Evolutionary conservation across 1,140 invertebrate species (phyloP), one percentile per base, ranked within the genome.

Genomic region (Neelides sp.): DNA sequence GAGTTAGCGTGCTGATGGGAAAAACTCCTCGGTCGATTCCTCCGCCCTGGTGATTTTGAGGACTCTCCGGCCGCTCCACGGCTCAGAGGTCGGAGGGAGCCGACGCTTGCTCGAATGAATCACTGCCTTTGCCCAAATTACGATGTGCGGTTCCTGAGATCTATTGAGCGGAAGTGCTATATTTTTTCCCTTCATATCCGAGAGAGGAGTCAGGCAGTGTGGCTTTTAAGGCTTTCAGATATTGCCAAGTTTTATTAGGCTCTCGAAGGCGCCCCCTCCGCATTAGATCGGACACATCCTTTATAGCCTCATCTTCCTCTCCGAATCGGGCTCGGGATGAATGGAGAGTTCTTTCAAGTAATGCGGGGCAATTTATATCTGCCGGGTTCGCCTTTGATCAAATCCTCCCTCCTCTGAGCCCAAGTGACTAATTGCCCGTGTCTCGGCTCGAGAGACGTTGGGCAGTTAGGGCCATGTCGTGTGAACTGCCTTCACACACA

Each of bases 11-110:
- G 67, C 66, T 67, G 65, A 62, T 67, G 63, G 64, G 63, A 69
- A 71, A 71, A 70, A 68, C 65, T 72, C 69, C 69, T 71, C 70
- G 70, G 70, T 71, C 71, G 70, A 71, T 72, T 57, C n/a, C 55
- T 50, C 35, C 43, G 27, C 46, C n/a, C 32, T 12, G 32, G 10
- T 12, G 32, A n/a, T 10, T 34, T 12, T 34, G 10, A 10, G 32
- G 32, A 10, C 51, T 32, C 15, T 40, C 23, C 27, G 30, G 44
- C 15, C 44, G 36, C 41, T 22, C 36, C 22, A 24, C 27, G 30
- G 30, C 51, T 46, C 55, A 41, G 39, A 13, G 15, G 20, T 23
- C 23, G 39, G 15, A 41, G 39, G 15, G 39, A 20, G 39, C n/a
- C 20, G 40, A 54, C 52, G 52, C 52, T 54, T 51, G 47, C 54